phyloP scores from a whole-genome alignment of 2,888 invertebrate genomes.

The Eupithecia inturbata region DNA sequence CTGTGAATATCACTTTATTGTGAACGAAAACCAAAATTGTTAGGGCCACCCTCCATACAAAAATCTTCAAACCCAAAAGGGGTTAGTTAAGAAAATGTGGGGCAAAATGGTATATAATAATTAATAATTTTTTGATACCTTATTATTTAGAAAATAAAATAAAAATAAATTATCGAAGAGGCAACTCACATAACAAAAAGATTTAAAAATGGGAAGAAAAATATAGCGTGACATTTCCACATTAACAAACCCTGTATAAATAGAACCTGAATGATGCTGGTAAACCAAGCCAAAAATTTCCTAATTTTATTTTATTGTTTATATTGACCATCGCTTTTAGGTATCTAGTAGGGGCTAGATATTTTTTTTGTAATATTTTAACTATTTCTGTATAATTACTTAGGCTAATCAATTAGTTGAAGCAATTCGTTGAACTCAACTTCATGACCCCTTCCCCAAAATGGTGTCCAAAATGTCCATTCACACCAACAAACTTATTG shows the following conservation, averaged over 20 bases:
- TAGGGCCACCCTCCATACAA: too few relatives aligned
- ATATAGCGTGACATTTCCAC: background rate
- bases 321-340: background rate
- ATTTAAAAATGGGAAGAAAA: too few relatives aligned
- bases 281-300: background rate
- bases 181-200: background rate
- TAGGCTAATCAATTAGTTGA: background rate
- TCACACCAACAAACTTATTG: conserved; percentile 24
- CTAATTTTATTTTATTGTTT: background rate
- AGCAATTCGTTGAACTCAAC: background rate
- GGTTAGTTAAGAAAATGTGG: too few relatives aligned
- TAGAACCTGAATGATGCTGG: background rate
- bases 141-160: too few relatives aligned
- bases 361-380: background rate
- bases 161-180: background rate
- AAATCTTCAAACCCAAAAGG: too few relatives aligned
- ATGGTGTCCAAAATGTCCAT: conserved; percentile 7
- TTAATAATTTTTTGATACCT: too few relatives aligned
- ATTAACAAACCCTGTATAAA: background rate
- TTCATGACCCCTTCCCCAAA: background rate
- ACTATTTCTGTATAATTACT: background rate
- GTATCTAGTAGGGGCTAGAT: background rate
- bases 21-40: too few relatives aligned
- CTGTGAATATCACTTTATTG: too few relatives aligned
- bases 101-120: too few relatives aligned